A percentile compares a stretch with the other conserved stretches of the same genome.
phyloP scores from a whole-genome alignment of 1,140 invertebrate species.

The Pseudomyrmex sp. region DNA sequence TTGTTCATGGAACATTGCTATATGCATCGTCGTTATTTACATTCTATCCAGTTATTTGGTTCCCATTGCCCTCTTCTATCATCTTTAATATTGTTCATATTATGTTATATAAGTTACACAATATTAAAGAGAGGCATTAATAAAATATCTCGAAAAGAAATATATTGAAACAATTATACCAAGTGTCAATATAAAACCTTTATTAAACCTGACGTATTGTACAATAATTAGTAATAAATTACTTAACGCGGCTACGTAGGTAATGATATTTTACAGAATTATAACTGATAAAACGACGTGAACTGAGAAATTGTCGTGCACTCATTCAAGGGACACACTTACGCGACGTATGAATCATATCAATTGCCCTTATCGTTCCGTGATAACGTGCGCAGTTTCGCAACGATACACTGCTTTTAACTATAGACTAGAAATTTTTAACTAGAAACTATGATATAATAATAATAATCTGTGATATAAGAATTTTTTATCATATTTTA shows the following conservation, averaged over 20 bases:
- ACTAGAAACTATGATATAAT: constrained; percentile 23
- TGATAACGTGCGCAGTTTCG: constrained; percentile 73
- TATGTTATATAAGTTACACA: too few species aligned
- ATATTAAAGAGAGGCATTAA: not conserved
- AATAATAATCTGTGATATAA: constrained; percentile 3
- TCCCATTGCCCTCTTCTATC: too few species aligned
- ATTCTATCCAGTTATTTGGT: too few species aligned
- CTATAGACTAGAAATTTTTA: constrained; percentile 37
- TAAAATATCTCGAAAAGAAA: not conserved
- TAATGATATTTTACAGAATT: not conserved
- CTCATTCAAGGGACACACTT: constrained; percentile 70
- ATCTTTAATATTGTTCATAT: too few species aligned
- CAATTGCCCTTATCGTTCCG: constrained; percentile 60
- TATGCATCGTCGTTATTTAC: too few species aligned
- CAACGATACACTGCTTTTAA: constrained; percentile 59
- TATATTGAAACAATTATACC: not conserved
- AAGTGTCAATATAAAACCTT: not conserved
- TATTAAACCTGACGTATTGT: not conserved
- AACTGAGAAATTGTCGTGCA: constrained; percentile 28
- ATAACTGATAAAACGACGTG: not conserved
- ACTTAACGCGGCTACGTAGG: not conserved
- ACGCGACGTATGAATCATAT: constrained; percentile 71
- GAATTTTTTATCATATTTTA: not conserved
- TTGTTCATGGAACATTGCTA: too few species aligned
- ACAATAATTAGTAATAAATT: not conserved